These are phyloP conservation scores for Brachypterus glaber DNA, from an alignment of 2,888 invertebrate genomes.

Conservation along the genomic window DNA sequence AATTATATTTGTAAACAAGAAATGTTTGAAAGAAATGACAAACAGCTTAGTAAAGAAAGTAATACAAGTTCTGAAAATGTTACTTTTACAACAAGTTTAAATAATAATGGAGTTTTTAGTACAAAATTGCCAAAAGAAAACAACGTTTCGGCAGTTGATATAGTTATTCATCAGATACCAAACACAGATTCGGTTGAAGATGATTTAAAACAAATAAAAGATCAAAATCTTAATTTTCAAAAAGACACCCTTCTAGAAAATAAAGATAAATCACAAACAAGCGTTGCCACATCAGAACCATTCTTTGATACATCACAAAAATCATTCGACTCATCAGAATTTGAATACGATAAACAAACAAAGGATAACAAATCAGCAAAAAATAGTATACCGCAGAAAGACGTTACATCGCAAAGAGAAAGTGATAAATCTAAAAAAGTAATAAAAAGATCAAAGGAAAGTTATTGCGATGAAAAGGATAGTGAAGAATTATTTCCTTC, in stretches of 20 bases:
- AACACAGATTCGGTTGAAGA: neutral
- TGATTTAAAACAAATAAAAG: too few species aligned
- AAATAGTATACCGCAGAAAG: too few species aligned
- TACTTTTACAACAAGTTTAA: conserved; percentile 58
- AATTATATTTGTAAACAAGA: too few species aligned
- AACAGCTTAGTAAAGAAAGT: conserved; percentile 29
- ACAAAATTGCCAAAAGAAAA: conserved; percentile 36
- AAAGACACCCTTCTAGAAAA: too few species aligned
- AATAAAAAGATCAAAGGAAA: too few species aligned
- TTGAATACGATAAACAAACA: neutral
- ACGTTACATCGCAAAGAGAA: too few species aligned
- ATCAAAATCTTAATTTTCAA: neutral
- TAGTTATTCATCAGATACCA: neutral
- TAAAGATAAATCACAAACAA: too few species aligned
- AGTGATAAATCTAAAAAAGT: too few species aligned
- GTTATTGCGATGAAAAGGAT: neutral
- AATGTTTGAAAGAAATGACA: conserved; percentile 5
- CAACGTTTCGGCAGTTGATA: conserved; percentile 9
- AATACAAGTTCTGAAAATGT: conserved; percentile 43
- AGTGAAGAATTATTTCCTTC: too few species aligned
- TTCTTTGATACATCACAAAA: neutral
- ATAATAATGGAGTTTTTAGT: conserved; percentile 61
- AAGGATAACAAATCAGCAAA: too few species aligned
- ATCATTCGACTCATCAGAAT: neutral
- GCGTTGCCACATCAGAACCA: neutral